These are phyloP conservation scores for Ceratina australensis DNA, from an alignment of 1,140 invertebrate genomes.

Conservation along the genomic window DNA sequence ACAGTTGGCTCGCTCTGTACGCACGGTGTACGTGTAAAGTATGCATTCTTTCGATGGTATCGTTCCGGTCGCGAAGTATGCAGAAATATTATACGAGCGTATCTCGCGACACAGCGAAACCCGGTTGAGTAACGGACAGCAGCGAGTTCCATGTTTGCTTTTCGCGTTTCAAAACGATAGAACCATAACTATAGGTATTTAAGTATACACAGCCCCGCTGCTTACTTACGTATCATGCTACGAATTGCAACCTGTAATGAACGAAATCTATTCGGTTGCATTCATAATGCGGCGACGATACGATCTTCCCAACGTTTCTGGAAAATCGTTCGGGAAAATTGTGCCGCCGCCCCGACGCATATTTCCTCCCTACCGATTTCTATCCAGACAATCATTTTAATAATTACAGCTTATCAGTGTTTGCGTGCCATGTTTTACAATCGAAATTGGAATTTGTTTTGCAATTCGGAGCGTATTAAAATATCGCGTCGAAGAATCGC, in stretches of 20 bases:
- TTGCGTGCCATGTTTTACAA: no score
- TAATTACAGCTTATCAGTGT: no score
- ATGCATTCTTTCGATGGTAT: conserved; percentile 18
- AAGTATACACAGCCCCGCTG: no score
- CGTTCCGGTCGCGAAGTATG: conserved; percentile 8
- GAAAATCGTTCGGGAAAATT: neutral
- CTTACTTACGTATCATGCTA: neutral
- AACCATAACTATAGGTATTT: no score
- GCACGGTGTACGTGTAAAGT: conserved; percentile 2
- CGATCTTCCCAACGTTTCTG: neutral
- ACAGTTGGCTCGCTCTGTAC: neutral
- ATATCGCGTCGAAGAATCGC: no score
- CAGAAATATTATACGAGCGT: conserved; percentile 2
- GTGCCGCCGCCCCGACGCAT: neutral
- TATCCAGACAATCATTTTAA: no score
- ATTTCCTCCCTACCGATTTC: no score
- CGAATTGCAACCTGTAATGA: conserved; percentile 1
- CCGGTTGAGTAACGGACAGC: neutral
- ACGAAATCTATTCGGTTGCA: conserved; percentile 6
- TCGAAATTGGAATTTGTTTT: no score
- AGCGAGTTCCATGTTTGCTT: conserved; percentile 6
- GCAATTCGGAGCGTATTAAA: no score
- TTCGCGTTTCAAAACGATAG: neutral
- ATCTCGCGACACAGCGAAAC: neutral
- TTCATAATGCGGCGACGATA: neutral